phyloP scores from a whole-genome alignment of 2,888 invertebrate genomes.

The Amaurobius ferox region DNA sequence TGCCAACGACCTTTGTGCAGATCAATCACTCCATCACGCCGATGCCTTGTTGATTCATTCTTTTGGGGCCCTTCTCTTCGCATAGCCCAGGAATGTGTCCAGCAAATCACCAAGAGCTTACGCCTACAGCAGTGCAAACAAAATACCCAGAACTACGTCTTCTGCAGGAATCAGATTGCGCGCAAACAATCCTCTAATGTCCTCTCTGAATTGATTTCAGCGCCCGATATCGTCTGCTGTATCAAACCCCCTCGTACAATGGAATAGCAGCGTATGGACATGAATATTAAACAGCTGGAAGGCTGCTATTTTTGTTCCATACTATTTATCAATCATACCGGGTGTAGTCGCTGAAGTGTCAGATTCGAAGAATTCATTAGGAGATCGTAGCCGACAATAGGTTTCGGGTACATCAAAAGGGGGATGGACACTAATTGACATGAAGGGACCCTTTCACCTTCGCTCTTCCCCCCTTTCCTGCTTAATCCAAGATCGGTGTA shows the following conservation, averaged over 20 bases:
- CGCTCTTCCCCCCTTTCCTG: not conserved
- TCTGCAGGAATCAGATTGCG: not conserved
- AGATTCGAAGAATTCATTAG: conserved; percentile 42
- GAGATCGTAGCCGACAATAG: conserved; percentile 40
- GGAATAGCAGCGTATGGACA: conserved; percentile 11
- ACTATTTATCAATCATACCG: conserved; percentile 55
- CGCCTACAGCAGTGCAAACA: conserved; percentile 21
- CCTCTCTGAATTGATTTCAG: conserved; percentile 49
- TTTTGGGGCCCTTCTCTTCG: not conserved
- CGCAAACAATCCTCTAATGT: conserved; percentile 56
- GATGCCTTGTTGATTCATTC: not conserved
- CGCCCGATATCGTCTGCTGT: conserved; percentile 31
- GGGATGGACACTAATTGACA: conserved; percentile 5
- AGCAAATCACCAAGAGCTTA: conserved; percentile 44
- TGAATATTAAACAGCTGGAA: conserved; percentile 48
- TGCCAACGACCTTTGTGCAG: conserved; percentile 17
- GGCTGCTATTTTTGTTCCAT: conserved; percentile 21
- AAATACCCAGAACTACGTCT: not conserved
- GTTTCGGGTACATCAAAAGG: conserved; percentile 39
- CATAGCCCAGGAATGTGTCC: conserved; percentile 18
- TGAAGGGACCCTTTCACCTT: conserved; percentile 18
- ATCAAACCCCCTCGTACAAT: conserved; percentile 30
- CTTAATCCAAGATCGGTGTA: conserved; percentile 1
- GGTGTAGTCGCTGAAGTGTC: conserved; percentile 29
- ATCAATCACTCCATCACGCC: conserved; percentile 20